Base-by-base conservation (phyloP, 2,888 invertebrate species). In the Lutraria lutraria region DNA sequence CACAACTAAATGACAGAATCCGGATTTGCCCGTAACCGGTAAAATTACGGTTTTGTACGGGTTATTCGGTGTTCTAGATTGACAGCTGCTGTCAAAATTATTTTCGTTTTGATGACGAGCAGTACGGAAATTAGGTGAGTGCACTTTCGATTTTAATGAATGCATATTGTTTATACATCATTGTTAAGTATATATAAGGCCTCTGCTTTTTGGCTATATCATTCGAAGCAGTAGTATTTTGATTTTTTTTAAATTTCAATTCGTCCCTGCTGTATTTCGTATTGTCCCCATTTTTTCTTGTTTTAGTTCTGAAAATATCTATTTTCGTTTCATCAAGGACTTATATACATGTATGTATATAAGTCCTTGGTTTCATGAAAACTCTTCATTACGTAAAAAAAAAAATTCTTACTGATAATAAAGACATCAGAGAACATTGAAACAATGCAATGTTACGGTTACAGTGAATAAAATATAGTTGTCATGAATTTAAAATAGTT, bases 61-160 rank as follows among this genome's bases (percentile, higher is more conserved):
- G 79, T 79, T 79, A 13, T 34, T 31, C 13, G n/a, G 52, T 31
- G 16, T 72, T 25, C 21, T 8, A 12, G 16, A 29, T 31, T 43
- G 52, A 52, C 79, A 79, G 79, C 34, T 25, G 21, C 52, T 43
- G 52, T 79, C 79, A 79, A 52, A 79, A 79, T 79, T 43, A 79
- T 52, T 79, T 79, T 34, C 79, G 21, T 79, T 52, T 21, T 79
- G 16, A 19, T 31, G 43, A 43, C 52, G 31, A 29, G 34, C 31
- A 34, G 16, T 52, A 34, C 21, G 6, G 16, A 3, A n/a, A 79
- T 29, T 79, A 34, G 16, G 52, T 79, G 21, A 21, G 52, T 43
- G 79, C 52, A 68, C 12, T 68, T 68, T 68, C 12, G 63, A n/a
- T 68, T 68, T 68, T 25, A 6, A 25, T 25, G 4, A 68, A 12